These are phyloP conservation scores for Furnarius figulus DNA, from an alignment of 2,113 vertebrate genomes.

Conservation along the genomic window DNA sequence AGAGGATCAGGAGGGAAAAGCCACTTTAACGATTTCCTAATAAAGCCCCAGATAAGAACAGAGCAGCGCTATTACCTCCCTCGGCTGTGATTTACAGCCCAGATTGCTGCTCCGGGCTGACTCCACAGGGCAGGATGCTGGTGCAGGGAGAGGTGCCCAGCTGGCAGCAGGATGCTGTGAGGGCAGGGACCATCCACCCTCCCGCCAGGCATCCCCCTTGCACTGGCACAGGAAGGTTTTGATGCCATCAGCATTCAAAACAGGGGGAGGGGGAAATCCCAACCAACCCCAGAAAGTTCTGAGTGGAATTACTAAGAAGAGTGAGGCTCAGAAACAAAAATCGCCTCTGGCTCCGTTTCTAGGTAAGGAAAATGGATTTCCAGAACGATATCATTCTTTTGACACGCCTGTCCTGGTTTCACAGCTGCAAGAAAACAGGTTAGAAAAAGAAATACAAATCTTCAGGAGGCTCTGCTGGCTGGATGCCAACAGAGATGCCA, in stretches of 20 bases:
- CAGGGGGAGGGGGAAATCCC: rapidly evolving
- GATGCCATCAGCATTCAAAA: not conserved
- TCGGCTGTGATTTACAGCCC: not conserved
- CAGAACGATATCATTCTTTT: conserved; percentile 1
- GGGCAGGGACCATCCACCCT: not conserved
- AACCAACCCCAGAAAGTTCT: not conserved
- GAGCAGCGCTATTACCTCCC: not conserved
- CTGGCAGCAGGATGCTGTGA: not conserved
- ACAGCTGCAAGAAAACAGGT: not conserved
- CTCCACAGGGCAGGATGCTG: not conserved
- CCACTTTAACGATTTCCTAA: not conserved
- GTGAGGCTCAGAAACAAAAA: not conserved
- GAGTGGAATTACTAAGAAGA: not conserved
- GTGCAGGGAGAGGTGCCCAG: not conserved
- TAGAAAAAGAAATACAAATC: not conserved
- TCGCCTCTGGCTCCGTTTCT: not conserved
- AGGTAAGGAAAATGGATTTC: conserved; percentile 25
- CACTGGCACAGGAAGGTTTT: not conserved
- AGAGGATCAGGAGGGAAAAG: not conserved
- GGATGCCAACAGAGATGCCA: not conserved
- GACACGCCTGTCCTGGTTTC: not conserved
- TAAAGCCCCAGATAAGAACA: not conserved
- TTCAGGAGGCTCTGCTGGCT: not conserved
- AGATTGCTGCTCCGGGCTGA: not conserved
- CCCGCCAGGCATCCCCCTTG: not conserved